Evolutionary conservation across 2,113 vertebrate species (phyloP), one percentile per base, ranked within the genome.

Genomic region (Actenoides hombroni): DNA sequence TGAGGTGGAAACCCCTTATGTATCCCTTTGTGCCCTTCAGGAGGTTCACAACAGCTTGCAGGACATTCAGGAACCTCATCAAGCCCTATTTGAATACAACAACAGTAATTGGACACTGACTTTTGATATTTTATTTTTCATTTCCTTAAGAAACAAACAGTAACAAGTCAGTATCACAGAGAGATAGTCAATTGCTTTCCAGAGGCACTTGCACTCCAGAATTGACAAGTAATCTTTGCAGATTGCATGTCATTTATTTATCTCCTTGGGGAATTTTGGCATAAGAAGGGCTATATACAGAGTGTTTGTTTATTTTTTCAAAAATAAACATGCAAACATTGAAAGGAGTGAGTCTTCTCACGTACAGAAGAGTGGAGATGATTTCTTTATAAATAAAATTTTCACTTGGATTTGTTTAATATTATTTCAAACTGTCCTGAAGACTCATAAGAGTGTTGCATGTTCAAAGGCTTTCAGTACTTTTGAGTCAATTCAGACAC

Each of bases 401-500:
- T 87, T 92, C 51, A 10, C 23, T 90, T 78, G 31, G 16, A 31
- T 96, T 79, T 82, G 46, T 87, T 95, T 60, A 77, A 11, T 53
- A 16, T 75, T 74, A 17, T 89, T 94, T 37, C 67, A 85, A 80
- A 91, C 87, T 88, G 60, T 70, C 83, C 83, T 69, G 80, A 91
- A 69, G 86, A 87, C 46, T 17, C 42, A n/a, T 40, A 64, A 74
- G 29, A 88, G 33, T 54, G 51, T 37, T 93, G 35, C 53, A 77
- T 16, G 46, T 74, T 90, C 56, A 92, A 46, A 78, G 76, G n/a
- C 49, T 80, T 87, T 77, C 75, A 77, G 28, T 57, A 29, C 59
- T 92, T 94, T 78, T 92, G 80, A 97, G 71, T 94, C 87, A 91
- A 53, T 46, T 69, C 46, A 86, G 83, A 88, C 11, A 56, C 44